Conservation (phyloP, 2,888 invertebrate species). For the Bedellia somnulentella region DNA sequence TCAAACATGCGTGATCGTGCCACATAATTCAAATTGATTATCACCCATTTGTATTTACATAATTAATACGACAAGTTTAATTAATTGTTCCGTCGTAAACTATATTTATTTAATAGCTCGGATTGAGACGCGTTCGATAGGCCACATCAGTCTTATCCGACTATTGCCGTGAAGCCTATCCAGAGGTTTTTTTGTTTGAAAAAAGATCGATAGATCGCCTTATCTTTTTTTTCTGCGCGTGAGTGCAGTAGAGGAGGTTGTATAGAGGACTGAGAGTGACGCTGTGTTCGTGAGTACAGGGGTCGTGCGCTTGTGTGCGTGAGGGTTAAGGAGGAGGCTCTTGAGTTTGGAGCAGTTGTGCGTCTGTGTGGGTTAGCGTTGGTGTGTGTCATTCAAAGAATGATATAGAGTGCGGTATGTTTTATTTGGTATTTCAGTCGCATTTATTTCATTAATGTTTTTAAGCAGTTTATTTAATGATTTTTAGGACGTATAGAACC, state of each 20-base stretch:
- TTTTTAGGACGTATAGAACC: too few relatives aligned
- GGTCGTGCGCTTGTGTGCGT: slow-evolving; percentile 33
- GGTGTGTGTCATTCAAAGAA: slow-evolving; percentile 47
- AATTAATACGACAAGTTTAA: slow-evolving; percentile 54
- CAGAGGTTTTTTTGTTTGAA: slow-evolving; percentile 25
- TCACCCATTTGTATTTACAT: slow-evolving; percentile 53
- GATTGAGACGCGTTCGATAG: slow-evolving; percentile 36
- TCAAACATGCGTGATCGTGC: slow-evolving; percentile 40
- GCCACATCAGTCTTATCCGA: slow-evolving; percentile 42
- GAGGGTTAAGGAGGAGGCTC: slow-evolving; percentile 27
- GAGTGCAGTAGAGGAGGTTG: slow-evolving; percentile 60
- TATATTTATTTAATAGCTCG: too few relatives aligned
- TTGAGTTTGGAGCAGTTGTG: too few relatives aligned
- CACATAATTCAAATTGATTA: slow-evolving; percentile 52
- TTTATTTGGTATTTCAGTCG: too few relatives aligned
- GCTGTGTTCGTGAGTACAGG: slow-evolving; percentile 46
- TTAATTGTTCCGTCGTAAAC: slow-evolving; percentile 52
- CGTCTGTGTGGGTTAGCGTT: too few relatives aligned
- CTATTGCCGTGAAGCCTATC: slow-evolving; percentile 19
- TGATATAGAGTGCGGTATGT: slow-evolving; percentile 21
- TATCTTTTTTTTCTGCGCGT: slow-evolving; percentile 56
- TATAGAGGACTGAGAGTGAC: slow-evolving; percentile 55
- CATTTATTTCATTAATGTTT: too few relatives aligned
- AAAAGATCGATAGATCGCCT: slow-evolving; percentile 59
- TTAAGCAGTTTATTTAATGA: too few relatives aligned